These are phyloP conservation scores for Zele albiditarsus DNA, from an alignment of 2,888 invertebrate species.

Conservation along the genomic window DNA sequence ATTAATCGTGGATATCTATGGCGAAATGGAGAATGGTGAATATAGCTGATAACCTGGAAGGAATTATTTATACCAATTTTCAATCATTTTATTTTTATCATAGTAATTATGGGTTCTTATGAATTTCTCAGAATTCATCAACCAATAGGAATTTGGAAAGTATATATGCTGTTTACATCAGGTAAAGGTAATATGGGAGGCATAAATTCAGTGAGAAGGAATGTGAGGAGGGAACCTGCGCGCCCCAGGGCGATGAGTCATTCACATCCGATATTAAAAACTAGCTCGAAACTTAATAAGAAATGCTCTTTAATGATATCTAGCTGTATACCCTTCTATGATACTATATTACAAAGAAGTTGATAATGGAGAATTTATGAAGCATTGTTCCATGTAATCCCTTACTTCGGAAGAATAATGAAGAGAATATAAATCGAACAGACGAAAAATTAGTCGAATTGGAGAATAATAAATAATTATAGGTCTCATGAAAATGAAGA, in stretches of 20 bases:
- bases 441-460: not conserved
- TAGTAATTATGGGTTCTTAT: not conserved
- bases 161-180: constrained; percentile 4
- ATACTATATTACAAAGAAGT: not conserved
- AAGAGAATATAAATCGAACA: not conserved
- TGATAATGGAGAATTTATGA: not conserved
- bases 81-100: not conserved
- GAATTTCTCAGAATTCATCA: not conserved
- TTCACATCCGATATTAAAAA: constrained; percentile 6
- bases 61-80: not conserved
- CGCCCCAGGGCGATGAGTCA: constrained; percentile 41
- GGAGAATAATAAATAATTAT: not conserved
- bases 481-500: not conserved
- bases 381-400: not conserved
- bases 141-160: not conserved
- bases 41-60: not conserved
- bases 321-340: not conserved
- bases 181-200: constrained; percentile 23
- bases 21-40: not conserved
- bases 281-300: not conserved
- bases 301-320: not conserved
- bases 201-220: constrained; percentile 6
- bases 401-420: not conserved
- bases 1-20: not conserved
- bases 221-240: constrained; percentile 25